Evolutionary conservation across 2,113 vertebrate species (phyloP).

Genomic region (Eudyptes chrysolophus): DNA sequence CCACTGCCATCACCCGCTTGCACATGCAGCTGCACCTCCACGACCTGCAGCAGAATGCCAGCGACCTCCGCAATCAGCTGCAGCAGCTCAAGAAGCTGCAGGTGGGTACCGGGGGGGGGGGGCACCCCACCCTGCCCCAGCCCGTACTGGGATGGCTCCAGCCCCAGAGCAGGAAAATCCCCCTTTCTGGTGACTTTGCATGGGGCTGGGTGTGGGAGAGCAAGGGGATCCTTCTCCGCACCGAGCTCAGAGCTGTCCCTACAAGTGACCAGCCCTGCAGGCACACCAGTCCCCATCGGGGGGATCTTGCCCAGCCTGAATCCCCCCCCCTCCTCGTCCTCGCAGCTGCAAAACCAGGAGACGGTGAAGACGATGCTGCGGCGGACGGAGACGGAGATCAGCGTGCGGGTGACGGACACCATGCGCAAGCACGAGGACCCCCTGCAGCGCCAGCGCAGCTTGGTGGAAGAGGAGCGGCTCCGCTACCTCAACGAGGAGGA

Average conservation of each 20-base stretch:
- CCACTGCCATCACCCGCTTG: slow-evolving; percentile 82
- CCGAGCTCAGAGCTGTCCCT: neutral
- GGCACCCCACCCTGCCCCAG: fast-evolving
- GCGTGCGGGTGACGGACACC: slow-evolving; percentile 88
- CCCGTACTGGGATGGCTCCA: neutral
- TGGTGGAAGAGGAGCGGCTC: slow-evolving; percentile 97
- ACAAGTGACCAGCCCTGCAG: neutral
- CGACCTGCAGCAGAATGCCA: slow-evolving; percentile 92
- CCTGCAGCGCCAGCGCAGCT: slow-evolving; percentile 94
- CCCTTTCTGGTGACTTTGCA: neutral
- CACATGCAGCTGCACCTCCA: slow-evolving; percentile 97
- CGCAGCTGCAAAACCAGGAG: slow-evolving; percentile 93
- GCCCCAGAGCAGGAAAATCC: fast-evolving
- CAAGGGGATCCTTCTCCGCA: fast-evolving
- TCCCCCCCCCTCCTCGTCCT: neutral
- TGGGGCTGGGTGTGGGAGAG: neutral
- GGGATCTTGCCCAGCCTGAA: neutral
- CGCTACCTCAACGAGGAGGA: slow-evolving; percentile 98
- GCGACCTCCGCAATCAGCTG: slow-evolving; percentile 92
- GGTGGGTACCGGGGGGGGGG: slow-evolving; percentile 46
- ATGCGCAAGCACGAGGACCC: slow-evolving; percentile 96
- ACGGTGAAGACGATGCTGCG: slow-evolving; percentile 87
- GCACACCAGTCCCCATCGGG: fast-evolving
- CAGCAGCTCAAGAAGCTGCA: slow-evolving; percentile 90
- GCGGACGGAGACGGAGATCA: slow-evolving; percentile 91